phyloP scores from a whole-genome alignment of 2,113 vertebrate genomes.

The Typhlomys cinereus region DNA sequence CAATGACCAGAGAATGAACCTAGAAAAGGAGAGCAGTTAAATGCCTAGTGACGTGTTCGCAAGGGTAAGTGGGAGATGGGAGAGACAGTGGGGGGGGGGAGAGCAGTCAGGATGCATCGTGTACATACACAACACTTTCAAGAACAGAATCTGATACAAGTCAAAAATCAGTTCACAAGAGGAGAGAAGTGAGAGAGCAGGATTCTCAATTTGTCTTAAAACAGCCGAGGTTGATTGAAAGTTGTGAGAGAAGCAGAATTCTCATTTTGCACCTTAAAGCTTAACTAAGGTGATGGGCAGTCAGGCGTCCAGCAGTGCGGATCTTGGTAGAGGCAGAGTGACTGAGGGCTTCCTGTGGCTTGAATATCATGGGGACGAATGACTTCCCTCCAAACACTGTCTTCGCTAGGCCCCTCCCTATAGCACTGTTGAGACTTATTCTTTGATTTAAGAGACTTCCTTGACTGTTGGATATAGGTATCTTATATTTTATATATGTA shows the following conservation, averaged over 20 bases:
- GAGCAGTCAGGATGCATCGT: no score
- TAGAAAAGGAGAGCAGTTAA: background rate
- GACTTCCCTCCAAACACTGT: background rate
- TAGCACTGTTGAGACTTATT: background rate
- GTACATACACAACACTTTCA: no score
- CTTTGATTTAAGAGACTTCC: background rate
- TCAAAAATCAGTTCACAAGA: background rate
- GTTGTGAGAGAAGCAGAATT: background rate
- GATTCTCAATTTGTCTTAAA: background rate
- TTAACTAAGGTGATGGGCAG: background rate
- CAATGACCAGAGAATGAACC: background rate
- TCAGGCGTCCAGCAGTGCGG: background rate
- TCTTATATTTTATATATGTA: background rate
- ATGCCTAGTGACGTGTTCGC: background rate
- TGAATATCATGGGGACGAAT: background rate
- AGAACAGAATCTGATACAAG: no score
- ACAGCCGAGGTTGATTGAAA: background rate
- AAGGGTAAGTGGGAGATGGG: no score
- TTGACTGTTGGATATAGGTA: background rate
- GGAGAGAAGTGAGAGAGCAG: background rate
- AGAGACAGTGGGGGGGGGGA: no score
- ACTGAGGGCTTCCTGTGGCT: background rate
- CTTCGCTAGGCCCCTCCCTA: background rate
- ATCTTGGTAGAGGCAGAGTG: background rate
- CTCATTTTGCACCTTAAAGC: background rate